Conservation (phyloP, 2,888 invertebrate species). For the Protula sp. region DNA sequence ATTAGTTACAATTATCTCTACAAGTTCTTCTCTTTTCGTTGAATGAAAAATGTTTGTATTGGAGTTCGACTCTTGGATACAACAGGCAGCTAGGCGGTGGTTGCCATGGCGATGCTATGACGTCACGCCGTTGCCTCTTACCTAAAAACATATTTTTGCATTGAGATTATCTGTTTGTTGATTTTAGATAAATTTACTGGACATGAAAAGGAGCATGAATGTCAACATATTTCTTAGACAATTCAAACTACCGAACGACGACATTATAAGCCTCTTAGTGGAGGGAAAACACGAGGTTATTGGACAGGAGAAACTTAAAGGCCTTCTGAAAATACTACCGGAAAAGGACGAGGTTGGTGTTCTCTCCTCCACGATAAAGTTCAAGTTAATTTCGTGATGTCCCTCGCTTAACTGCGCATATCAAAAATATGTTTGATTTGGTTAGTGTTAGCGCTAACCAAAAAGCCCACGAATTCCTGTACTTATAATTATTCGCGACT, state of each 20-base stretch:
- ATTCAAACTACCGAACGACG: slow-evolving; percentile 86
- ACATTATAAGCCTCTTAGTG: slow-evolving; percentile 79
- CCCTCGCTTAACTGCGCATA: no score
- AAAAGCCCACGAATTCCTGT: no score
- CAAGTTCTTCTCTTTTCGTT: no score
- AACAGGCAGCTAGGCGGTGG: no score
- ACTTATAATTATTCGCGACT: no score
- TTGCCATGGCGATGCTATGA: no score
- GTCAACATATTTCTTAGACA: slow-evolving; percentile 98
- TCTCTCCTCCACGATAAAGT: slow-evolving; percentile 2
- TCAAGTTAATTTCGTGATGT: neutral
- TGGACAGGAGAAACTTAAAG: slow-evolving; percentile 83
- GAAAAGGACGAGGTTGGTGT: slow-evolving; percentile 77
- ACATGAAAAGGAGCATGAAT: slow-evolving; percentile 89
- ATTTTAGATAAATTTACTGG: slow-evolving; percentile 73
- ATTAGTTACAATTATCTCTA: no score
- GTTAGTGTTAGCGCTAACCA: no score
- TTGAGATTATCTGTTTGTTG: neutral
- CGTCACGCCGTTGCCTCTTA: no score
- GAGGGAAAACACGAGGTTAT: slow-evolving; percentile 61
- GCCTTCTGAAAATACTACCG: slow-evolving; percentile 85
- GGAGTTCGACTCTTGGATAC: no score
- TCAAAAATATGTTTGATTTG: neutral
- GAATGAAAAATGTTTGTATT: no score
- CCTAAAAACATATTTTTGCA: no score